These are phyloP conservation scores for Hemistola chrysoprasaria DNA, from an alignment of 2,888 invertebrate genomes.

Conservation along the genomic window DNA sequence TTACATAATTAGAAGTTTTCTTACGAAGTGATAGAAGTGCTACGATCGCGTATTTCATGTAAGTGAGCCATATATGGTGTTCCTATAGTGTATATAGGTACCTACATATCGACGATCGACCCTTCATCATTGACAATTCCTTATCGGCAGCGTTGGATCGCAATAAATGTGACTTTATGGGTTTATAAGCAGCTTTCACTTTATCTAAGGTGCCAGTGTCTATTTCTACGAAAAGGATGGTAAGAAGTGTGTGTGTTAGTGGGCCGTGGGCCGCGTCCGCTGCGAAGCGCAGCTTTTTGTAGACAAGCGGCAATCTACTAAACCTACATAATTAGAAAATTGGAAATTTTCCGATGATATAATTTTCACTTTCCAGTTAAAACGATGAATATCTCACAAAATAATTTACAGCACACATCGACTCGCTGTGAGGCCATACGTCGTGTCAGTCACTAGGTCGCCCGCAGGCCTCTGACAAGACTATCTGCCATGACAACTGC, in stretches of 20 bases:
- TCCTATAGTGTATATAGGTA: not conserved
- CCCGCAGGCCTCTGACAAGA: too few species aligned
- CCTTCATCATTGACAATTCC: slow-evolving; percentile 37
- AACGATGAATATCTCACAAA: too few species aligned
- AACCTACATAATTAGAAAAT: slow-evolving; percentile 70
- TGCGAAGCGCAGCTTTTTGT: slow-evolving; percentile 63
- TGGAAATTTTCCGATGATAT: slow-evolving; percentile 44
- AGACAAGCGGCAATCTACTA: slow-evolving; percentile 53
- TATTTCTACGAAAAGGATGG: slow-evolving; percentile 79
- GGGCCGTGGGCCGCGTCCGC: slow-evolving; percentile 78
- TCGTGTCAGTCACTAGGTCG: too few species aligned
- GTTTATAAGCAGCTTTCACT: slow-evolving; percentile 78
- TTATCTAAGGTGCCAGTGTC: slow-evolving; percentile 70
- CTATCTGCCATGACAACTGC: too few species aligned
- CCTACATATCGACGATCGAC: slow-evolving; percentile 5
- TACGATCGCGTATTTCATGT: too few species aligned
- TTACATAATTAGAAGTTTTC: too few species aligned
- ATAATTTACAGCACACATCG: too few species aligned
- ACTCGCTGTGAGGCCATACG: too few species aligned
- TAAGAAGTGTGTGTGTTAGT: slow-evolving; percentile 79
- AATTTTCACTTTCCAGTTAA: slow-evolving; percentile 11
- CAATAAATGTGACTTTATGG: slow-evolving; percentile 73
- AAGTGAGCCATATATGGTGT: too few species aligned
- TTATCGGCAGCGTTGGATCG: slow-evolving; percentile 53
- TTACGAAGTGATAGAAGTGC: too few species aligned